Evolutionary conservation across 2,888 invertebrate species (phyloP), one percentile per base, ranked within the genome.

Genomic region (Drosophila melanocephala): DNA sequence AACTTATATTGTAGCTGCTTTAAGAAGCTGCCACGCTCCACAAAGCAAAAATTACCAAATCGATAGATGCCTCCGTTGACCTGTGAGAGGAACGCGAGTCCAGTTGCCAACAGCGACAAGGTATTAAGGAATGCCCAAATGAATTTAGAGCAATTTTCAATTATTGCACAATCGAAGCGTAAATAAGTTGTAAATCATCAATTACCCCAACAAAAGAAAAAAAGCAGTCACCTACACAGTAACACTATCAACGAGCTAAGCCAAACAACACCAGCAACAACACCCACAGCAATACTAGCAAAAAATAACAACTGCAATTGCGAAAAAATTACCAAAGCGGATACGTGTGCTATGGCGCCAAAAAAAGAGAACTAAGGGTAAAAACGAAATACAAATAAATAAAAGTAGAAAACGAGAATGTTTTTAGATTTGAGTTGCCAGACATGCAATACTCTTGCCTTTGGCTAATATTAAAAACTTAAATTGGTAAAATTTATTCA

Each of bases 161-260:
- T 91, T 91, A 91, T 87, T 88, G 84, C 88, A 83, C 89, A 89
- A 91, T 83, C 84, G 87, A 89, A 91, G 90, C 91, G 91, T 88
- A 89, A 91, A 91, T 88, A 87, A 90, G 91, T 90, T 89, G 91
- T 90, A 89, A 89, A 90, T 90, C 91, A 91, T 91, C 91, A 91
- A 91, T 91, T 91, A 90, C 81, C 80, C 72, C 26, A 26, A 26
- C 47, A 26, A 47, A 47, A 47, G 47, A 16, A 47, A 26, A 47
- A 44, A 26, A 16, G 66, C 72, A 76, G 61, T 75, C 70, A 81
- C 68, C 77, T 71, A 65, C 60, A 70, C 55, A 69, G 56, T 55
- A 59, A 65, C 58, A 71, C 61, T 66, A 60, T 50, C 37, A 66
- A 64, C 57, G 28, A 66, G 56, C 61, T 50, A 28, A 57, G 55